Base-by-base conservation (phyloP, 2,888 invertebrate genomes). In the Polylopha cassiicola region DNA sequence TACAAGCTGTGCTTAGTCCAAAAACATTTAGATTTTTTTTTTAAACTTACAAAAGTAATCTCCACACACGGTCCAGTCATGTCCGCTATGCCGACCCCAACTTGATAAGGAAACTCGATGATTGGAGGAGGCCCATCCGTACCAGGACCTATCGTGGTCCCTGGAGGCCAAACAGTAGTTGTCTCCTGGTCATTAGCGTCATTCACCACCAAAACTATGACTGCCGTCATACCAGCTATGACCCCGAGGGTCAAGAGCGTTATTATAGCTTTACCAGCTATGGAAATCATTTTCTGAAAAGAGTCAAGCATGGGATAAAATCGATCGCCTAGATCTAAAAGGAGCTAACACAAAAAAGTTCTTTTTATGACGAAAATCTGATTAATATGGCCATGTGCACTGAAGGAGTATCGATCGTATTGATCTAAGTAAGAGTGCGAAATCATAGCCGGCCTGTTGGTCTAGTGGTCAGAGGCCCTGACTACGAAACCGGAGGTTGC, bases 61-160 rank as follows among this genome's bases (percentile, higher is more conserved):
- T 95, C 97, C 4, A 92, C 95, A n/a, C 92, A 88, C 0, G 97
- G 97, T 11, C 98, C 98, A 0, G 98, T 98, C 61, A 92, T 90
- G 73, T 98, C 98, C 2, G 94, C 94, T 28, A 94, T 94, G 0
- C 97, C 97, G 3, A 95, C 91, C 3, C 98, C 98, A 17, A 97
- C 81, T 32, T 65, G 47, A 29, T 73, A 81, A 15, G 53, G 44
- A 0, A 53, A 13, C 4, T 52, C 52, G 0, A 47, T 48, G 0
- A 31, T 37, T 23, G 13, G 30, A 0, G 46, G 39, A 0, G 31
- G 23, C 7, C 37, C 29, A 1, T 48, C 27, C 4, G 53, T 27
- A 1, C 30, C 17, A 5, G 30, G 11, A 4, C 17, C 14, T 17
- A 46, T 24, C 37, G 29, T 1, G 24, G 18, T 27, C 7, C 37